Percentiles rank a stretch among this genome's conserved stretches.
Evolutionary conservation across 2,888 invertebrate genomes (phyloP).

Genomic region (Tipula vernalis): DNA sequence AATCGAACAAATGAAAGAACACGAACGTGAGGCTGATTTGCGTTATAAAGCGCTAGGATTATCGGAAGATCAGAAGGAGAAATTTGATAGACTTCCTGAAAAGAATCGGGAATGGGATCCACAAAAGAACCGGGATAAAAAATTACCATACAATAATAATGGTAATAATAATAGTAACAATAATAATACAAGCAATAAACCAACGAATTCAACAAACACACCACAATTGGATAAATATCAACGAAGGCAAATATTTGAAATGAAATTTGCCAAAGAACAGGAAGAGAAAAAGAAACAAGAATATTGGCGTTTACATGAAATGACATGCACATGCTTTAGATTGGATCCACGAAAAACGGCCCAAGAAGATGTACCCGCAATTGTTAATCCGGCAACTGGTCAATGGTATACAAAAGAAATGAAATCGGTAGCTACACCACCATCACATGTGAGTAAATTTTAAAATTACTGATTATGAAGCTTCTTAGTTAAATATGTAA

Average conservation of each 20-base stretch:
- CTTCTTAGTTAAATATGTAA: background rate
- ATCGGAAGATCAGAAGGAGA: constrained; percentile 24
- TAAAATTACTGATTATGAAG: background rate
- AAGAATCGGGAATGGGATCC: background rate
- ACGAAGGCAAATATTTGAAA: constrained; percentile 31
- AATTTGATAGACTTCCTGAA: background rate
- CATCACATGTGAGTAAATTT: constrained; percentile 24
- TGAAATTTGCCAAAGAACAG: constrained; percentile 33
- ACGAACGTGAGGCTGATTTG: constrained; percentile 78
- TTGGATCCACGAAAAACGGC: constrained; percentile 26
- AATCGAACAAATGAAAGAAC: constrained; percentile 90
- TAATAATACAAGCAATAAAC: background rate
- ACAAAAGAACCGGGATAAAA: background rate
- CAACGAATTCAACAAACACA: background rate
- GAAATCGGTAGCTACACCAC: constrained; percentile 26
- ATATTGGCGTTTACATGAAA: constrained; percentile 29
- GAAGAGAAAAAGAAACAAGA: constrained; percentile 31
- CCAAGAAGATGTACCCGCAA: constrained; percentile 29
- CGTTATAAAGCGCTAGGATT: constrained; percentile 26
- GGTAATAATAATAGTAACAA: background rate
- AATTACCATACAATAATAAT: background rate
- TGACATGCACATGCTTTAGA: constrained; percentile 32
- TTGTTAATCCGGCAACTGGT: constrained; percentile 30
- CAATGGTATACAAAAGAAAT: constrained; percentile 31
- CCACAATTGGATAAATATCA: constrained; percentile 23